A percentile compares a stretch with the other conserved stretches of the same genome.
Conservation (phyloP, 2,113 vertebrate genomes). For the Taxidea taxus region DNA sequence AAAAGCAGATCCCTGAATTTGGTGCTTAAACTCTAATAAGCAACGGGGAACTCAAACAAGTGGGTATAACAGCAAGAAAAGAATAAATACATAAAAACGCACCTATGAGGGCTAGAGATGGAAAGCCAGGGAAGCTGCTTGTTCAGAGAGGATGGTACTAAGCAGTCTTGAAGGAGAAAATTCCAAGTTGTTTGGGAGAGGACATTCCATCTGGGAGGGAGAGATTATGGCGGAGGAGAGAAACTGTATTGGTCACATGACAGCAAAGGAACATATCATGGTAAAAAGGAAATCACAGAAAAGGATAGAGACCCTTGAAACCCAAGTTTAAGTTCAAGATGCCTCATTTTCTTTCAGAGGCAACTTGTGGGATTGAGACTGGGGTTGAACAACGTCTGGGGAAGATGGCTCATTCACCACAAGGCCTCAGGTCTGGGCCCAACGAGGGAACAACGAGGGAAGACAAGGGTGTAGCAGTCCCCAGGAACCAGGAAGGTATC, state of each 20-base stretch:
- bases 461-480: neutral
- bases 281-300: neutral
- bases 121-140: neutral
- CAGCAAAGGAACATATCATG: neutral
- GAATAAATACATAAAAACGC: neutral
- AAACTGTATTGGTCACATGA: too few species aligned
- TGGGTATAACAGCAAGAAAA: neutral
- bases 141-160: neutral
- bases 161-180: neutral
- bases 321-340: neutral
- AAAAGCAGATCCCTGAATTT: neutral
- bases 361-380: neutral
- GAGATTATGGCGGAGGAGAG: neutral
- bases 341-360: neutral
- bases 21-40: neutral
- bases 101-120: neutral
- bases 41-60: neutral
- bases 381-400: neutral
- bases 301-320: neutral
- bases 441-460: neutral
- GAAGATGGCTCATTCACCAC: neutral
- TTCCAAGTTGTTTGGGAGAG: neutral
- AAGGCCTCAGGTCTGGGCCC: neutral
- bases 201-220: neutral
- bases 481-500: neutral